phyloP scores from a whole-genome alignment of 2,888 invertebrate genomes.

The Lepidocyrtoides sp. region DNA sequence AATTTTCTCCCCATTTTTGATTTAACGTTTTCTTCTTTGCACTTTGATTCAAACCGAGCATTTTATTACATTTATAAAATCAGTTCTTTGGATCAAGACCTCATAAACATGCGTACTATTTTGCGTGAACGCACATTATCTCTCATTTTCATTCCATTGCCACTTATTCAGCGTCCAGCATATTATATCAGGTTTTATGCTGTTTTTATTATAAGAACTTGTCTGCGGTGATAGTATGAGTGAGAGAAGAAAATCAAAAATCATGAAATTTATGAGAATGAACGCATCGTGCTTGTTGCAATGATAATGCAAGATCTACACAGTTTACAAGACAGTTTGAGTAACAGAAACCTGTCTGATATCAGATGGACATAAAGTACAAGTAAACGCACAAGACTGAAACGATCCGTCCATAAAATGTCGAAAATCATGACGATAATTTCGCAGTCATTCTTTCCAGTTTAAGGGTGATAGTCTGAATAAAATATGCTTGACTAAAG shows the following conservation, averaged over 20 bases:
- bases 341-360: constrained; percentile 48
- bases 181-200: background rate
- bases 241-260: constrained; percentile 37
- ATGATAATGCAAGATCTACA: constrained; percentile 2
- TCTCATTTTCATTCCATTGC: background rate
- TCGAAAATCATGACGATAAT: constrained; percentile 51
- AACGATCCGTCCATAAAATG: constrained; percentile 16
- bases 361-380: constrained; percentile 33
- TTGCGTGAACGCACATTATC: constrained; percentile 44
- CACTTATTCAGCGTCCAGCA: constrained; percentile 1
- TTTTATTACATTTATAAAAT: constrained; percentile 66
- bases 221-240: background rate
- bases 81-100: constrained; percentile 54
- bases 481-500: background rate
- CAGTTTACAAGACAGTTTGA: background rate
- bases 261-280: constrained; percentile 36
- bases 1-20: constrained; percentile 64
- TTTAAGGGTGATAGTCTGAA: constrained; percentile 42
- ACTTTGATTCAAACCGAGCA: constrained; percentile 52
- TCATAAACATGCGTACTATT: constrained; percentile 61
- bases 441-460: constrained; percentile 34
- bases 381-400: constrained; percentile 12
- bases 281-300: constrained; percentile 12
- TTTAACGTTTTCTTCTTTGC: constrained; percentile 49
- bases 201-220: constrained; percentile 16